Evolutionary conservation across 2,888 invertebrate species (phyloP).

Genomic region (Apodemia hepburni): DNA sequence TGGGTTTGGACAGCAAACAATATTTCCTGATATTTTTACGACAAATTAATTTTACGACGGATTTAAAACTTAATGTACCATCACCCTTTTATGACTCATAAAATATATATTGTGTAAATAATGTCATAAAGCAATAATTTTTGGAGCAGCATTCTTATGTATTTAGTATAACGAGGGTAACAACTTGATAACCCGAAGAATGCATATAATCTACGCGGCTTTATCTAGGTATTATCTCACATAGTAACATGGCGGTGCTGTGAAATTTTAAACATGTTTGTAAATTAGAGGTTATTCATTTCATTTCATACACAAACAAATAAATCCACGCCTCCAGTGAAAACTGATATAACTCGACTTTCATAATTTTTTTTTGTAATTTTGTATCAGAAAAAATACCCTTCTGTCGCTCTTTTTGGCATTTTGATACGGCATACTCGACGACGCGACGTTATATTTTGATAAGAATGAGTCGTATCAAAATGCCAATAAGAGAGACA

Average conservation of each 20-base stretch:
- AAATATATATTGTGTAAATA: constrained; percentile 6
- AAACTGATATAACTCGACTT: too few species aligned
- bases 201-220: not conserved
- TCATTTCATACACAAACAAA: too few species aligned
- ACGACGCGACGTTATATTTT: too few species aligned
- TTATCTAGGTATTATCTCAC: not conserved
- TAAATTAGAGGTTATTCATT: too few species aligned
- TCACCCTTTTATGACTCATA: constrained; percentile 12
- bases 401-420: too few species aligned
- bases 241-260: not conserved
- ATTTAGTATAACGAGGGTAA: constrained; percentile 3
- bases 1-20: not conserved
- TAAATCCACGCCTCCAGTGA: too few species aligned
- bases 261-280: not conserved
- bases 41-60: constrained; percentile 10
- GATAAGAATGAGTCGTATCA: too few species aligned
- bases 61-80: constrained; percentile 5
- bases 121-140: constrained; percentile 10
- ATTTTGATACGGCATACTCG: too few species aligned
- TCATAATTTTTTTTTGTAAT: too few species aligned
- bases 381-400: too few species aligned
- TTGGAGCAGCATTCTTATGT: constrained; percentile 3
- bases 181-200: constrained; percentile 10
- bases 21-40: constrained; percentile 5
- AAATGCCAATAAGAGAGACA: too few species aligned